phyloP scores from a whole-genome alignment of 2,888 invertebrate species.

The Carterocephalus palaemon region DNA sequence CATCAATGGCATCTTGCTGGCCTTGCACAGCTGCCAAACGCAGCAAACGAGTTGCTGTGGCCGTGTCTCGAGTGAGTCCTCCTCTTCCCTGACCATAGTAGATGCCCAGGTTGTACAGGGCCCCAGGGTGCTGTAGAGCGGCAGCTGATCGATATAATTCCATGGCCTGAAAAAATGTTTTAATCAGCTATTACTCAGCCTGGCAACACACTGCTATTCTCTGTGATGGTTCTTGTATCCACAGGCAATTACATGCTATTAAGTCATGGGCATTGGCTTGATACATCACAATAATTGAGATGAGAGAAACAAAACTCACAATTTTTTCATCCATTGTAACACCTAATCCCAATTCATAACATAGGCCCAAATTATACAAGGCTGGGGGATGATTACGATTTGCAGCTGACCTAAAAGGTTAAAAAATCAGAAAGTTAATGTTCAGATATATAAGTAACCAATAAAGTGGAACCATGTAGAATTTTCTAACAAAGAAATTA shows the following conservation, averaged over 20 bases:
- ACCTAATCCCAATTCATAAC: slow-evolving; percentile 84
- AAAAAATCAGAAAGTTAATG: background rate
- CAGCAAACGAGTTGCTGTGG: slow-evolving; percentile 72
- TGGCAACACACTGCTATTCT: background rate
- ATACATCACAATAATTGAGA: no score
- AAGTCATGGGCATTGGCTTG: no score
- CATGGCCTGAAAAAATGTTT: slow-evolving; percentile 80
- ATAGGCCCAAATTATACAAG: slow-evolving; percentile 83
- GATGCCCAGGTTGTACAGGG: slow-evolving; percentile 84
- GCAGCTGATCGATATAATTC: slow-evolving; percentile 82
- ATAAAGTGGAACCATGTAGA: no score
- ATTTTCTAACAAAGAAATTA: no score
- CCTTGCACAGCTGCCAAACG: slow-evolving; percentile 80
- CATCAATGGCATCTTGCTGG: slow-evolving; percentile 76
- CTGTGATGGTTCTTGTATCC: background rate
- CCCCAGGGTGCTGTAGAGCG: slow-evolving; percentile 80
- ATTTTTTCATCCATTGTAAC: slow-evolving; percentile 77
- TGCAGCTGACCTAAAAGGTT: slow-evolving; percentile 69
- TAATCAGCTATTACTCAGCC: background rate
- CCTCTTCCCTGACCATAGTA: slow-evolving; percentile 83
- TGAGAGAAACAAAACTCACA: slow-evolving; percentile 62
- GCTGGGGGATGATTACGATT: slow-evolving; percentile 80
- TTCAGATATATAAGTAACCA: background rate
- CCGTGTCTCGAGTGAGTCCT: slow-evolving; percentile 70
- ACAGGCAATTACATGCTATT: no score